These are phyloP conservation scores for Corvus cornix DNA, from an alignment of 2,113 vertebrate species.

Conservation along the genomic window DNA sequence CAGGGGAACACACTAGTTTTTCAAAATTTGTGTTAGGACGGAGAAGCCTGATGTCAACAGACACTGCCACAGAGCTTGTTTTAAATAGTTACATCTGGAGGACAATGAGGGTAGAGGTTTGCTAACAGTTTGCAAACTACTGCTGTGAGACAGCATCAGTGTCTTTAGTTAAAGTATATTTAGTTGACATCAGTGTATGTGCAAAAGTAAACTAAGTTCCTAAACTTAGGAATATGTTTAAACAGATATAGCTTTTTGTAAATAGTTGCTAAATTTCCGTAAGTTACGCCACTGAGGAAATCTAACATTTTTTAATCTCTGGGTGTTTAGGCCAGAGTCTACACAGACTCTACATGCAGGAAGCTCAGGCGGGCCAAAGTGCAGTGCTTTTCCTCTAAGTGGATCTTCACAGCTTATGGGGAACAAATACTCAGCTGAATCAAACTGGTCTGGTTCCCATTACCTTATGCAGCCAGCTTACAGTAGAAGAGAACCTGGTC, in stretches of 20 bases:
- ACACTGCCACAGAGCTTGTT: background rate
- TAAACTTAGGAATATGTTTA: background rate
- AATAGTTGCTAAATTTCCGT: background rate
- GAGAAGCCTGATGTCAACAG: background rate
- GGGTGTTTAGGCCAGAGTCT: background rate
- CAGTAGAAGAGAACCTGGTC: background rate
- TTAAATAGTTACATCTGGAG: background rate
- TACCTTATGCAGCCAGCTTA: background rate
- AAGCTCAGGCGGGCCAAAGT: background rate
- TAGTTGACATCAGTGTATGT: background rate
- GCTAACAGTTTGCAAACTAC: background rate
- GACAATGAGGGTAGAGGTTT: background rate
- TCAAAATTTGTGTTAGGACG: background rate
- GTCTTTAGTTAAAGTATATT: background rate
- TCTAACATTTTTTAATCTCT: background rate
- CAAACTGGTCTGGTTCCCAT: background rate
- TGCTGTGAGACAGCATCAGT: background rate
- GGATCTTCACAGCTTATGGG: background rate
- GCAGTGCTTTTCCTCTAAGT: background rate
- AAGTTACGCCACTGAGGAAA: background rate
- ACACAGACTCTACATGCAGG: too few species aligned
- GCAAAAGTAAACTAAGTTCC: background rate
- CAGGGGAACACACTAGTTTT: background rate
- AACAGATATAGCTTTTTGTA: background rate
- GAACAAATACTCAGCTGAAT: background rate